Evolutionary conservation across 23 tunicate species (phyloP).

Genomic region (Phallusia fumigata): DNA sequence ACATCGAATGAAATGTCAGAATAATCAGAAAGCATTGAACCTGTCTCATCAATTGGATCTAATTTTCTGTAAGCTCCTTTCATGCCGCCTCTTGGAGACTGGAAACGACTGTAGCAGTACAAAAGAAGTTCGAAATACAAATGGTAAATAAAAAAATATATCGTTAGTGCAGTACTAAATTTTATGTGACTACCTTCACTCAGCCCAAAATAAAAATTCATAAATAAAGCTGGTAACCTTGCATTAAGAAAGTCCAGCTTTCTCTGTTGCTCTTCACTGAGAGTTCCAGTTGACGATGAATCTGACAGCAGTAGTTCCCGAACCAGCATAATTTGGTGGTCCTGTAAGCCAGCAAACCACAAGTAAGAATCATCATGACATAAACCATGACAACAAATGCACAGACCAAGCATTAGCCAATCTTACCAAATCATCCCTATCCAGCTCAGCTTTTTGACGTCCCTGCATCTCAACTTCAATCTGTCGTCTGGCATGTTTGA

Average conservation of each 20-base stretch:
- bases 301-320: slow-evolving; percentile 79
- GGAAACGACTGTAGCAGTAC: slow-evolving; percentile 27
- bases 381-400: too few species aligned
- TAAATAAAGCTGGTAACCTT: too few species aligned
- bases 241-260: slow-evolving; percentile 87
- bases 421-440: slow-evolving; percentile 82
- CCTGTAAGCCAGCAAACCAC: slow-evolving; percentile 20
- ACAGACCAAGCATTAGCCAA: not conserved
- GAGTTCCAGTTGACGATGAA: slow-evolving; percentile 29
- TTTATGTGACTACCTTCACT: too few species aligned
- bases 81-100: slow-evolving; percentile 44
- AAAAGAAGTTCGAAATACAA: not conserved
- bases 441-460: slow-evolving; percentile 84
- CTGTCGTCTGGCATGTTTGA: slow-evolving; percentile 88
- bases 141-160: not conserved
- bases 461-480: slow-evolving; percentile 83
- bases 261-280: slow-evolving; percentile 92
- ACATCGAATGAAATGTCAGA: slow-evolving; percentile 88
- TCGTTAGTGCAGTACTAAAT: too few species aligned
- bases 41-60: slow-evolving; percentile 91
- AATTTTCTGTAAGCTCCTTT: slow-evolving; percentile 45
- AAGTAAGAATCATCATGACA: not conserved
- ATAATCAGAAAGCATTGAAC: slow-evolving; percentile 75
- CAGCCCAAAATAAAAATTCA: too few species aligned
- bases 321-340: slow-evolving; percentile 78